phyloP scores from a whole-genome alignment of 2,888 invertebrate species.

The Gari tellinella region DNA sequence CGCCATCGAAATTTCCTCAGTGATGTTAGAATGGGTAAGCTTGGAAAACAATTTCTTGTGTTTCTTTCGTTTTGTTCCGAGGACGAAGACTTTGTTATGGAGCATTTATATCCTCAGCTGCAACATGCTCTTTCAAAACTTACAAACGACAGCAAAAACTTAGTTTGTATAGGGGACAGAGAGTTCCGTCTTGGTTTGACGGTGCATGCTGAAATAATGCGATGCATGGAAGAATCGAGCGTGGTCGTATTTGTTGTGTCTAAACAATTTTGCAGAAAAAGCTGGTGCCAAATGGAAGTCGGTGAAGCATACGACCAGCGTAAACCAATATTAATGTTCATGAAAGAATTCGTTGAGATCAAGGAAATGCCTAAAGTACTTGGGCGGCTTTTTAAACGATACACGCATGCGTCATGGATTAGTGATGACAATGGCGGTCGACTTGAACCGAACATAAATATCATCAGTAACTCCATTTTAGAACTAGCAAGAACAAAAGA shows the following conservation, averaged over 20 bases:
- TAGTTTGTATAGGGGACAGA: constrained; percentile 17
- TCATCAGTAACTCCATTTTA: constrained; percentile 14
- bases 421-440: constrained; percentile 16
- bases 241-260: constrained; percentile 25
- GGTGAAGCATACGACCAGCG: constrained; percentile 16
- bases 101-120: constrained; percentile 16
- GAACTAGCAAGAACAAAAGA: constrained; percentile 14
- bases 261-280: constrained; percentile 22
- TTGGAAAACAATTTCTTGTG: constrained; percentile 6
- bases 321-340: constrained; percentile 16
- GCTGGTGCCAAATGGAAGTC: constrained; percentile 32
- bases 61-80: constrained; percentile 27
- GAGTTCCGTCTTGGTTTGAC: constrained; percentile 20
- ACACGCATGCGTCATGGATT: constrained; percentile 21
- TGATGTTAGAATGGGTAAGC: background rate
- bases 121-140: constrained; percentile 4
- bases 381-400: constrained; percentile 18
- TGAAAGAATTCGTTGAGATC: constrained; percentile 13
- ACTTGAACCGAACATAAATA: constrained; percentile 7
- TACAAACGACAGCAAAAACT: constrained; percentile 3
- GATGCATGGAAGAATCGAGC: no score
- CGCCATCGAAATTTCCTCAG: background rate
- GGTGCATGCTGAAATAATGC: constrained; percentile 16
- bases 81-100: constrained; percentile 18
- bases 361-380: constrained; percentile 14